Evolutionary conservation across 2,797 vertebrate genomes (phyloP).

Genomic region (Cyprinodon diabolis): DNA sequence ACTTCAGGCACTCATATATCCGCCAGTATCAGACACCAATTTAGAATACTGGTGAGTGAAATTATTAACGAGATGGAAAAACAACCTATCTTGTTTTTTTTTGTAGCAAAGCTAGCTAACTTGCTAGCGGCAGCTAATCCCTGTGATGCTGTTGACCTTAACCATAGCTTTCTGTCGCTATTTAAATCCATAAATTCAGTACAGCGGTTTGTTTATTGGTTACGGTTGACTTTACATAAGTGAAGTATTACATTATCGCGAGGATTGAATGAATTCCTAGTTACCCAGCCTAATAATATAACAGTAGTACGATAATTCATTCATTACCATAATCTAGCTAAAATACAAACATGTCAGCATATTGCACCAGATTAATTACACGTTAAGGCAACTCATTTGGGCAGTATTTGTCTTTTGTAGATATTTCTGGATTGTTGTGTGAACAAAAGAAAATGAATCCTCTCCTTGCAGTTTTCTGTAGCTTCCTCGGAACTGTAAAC

Average conservation of each 20-base stretch:
- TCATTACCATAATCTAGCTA: not conserved
- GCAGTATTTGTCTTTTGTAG: not conserved
- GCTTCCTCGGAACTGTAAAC: constrained; percentile 61
- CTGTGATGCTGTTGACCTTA: constrained; percentile 52
- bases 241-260: not conserved
- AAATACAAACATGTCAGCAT: not conserved
- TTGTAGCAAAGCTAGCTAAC: constrained; percentile 43
- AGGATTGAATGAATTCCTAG: constrained; percentile 8
- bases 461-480: constrained; percentile 39
- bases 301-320: constrained; percentile 8
- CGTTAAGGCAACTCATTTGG: not conserved
- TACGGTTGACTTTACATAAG: not conserved
- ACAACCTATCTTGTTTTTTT: constrained; percentile 25
- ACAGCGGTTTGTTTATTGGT: not conserved
- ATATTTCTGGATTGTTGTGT: not conserved
- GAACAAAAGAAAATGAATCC: not conserved
- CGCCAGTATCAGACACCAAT: constrained; percentile 12
- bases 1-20: not conserved
- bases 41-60: constrained; percentile 59
- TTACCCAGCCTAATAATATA: constrained; percentile 4
- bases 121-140: constrained; percentile 63
- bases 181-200: not conserved
- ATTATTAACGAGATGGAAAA: not conserved
- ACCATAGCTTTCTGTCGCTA: constrained; percentile 11
- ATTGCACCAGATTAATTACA: not conserved